A percentile compares a stretch with the other conserved stretches of the same genome.
Evolutionary conservation across 2,113 vertebrate genomes (phyloP).

Genomic region (Cynocephalus volans): DNA sequence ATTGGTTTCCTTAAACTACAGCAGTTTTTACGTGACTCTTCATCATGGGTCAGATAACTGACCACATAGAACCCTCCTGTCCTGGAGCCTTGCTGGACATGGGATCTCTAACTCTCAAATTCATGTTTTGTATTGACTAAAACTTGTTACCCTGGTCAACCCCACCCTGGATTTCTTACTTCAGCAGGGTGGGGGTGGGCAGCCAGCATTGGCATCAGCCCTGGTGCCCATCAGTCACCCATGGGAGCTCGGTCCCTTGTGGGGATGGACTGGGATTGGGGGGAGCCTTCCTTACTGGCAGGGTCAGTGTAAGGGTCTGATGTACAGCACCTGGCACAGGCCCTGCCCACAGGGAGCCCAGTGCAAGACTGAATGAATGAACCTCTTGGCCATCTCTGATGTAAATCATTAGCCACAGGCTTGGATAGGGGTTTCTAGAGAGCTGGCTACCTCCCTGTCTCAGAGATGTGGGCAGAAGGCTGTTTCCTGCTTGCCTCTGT

Average conservation of each 20-base stretch:
- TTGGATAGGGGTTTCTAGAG: neutral
- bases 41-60: fast-evolving
- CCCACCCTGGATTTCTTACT: neutral
- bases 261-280: neutral
- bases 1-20: too few species aligned
- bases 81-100: neutral
- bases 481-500: neutral
- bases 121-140: neutral
- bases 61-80: too few species aligned
- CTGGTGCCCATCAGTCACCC: neutral
- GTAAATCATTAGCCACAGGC: too few species aligned
- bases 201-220: neutral
- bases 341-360: neutral
- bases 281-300: neutral
- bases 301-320: neutral
- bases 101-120: neutral
- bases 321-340: neutral
- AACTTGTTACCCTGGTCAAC: neutral
- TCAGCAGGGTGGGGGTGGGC: fast-evolving
- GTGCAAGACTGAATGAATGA: neutral
- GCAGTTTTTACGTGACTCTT: neutral
- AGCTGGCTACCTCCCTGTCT: too few species aligned
- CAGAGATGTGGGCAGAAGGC: neutral
- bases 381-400: neutral
- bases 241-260: neutral